Percentiles rank a stretch among this genome's conserved stretches.
phyloP scores from a whole-genome alignment of 2,888 invertebrate species.

The Abrostola triplasia region DNA sequence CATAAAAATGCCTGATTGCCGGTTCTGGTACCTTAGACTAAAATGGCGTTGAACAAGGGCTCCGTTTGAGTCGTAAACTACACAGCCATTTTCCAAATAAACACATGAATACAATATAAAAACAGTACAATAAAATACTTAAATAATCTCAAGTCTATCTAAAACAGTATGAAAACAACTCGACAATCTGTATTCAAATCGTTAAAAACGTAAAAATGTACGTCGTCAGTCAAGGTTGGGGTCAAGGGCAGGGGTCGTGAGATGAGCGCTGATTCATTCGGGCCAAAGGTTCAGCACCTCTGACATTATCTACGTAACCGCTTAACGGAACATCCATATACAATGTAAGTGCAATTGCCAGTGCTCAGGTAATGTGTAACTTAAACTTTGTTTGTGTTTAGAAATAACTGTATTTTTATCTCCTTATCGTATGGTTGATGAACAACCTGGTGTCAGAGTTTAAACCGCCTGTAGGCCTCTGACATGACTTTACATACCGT shows the following conservation, averaged over 20 bases:
- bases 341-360: conserved; percentile 43
- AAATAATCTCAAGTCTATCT: neutral
- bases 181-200: conserved; percentile 40
- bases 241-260: conserved; percentile 67
- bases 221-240: conserved; percentile 30
- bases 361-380: conserved; percentile 7
- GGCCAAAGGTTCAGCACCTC: conserved; percentile 66
- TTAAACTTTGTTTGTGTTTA: neutral
- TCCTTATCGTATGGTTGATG: too few relatives aligned
- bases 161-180: conserved; percentile 20
- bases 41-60: too few relatives aligned
- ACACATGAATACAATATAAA: neutral
- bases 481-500: too few relatives aligned
- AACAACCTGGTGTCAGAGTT: too few relatives aligned
- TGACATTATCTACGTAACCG: conserved; percentile 59
- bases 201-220: conserved; percentile 61
- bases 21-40: too few relatives aligned
- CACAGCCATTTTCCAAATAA: too few relatives aligned
- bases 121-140: conserved; percentile 7
- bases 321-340: conserved; percentile 53
- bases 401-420: neutral
- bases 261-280: conserved; percentile 66
- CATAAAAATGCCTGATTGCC: too few relatives aligned
- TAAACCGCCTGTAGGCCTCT: too few relatives aligned
- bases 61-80: too few relatives aligned